Evolutionary conservation across 1,140 invertebrate species (phyloP), one percentile per base, ranked within the genome.

Genomic region (Tetranychus urticae): DNA sequence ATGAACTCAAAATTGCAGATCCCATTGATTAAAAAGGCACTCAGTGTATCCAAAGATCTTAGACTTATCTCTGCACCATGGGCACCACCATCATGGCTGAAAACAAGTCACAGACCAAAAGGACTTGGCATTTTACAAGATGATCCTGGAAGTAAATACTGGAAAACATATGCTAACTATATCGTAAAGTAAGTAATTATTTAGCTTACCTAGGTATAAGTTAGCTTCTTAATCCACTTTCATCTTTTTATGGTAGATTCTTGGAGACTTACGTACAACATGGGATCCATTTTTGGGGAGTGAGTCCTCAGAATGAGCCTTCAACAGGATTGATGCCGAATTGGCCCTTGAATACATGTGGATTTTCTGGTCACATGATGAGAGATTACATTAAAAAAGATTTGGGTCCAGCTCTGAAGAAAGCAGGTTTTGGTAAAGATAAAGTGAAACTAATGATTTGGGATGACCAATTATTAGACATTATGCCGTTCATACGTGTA

Each of bases 1-100:
- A n/a, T 34, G 2, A 78, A 88, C 0, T 90, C 91, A 0, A 71
- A 74, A 6, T 94, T 88, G 88, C 8, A 35, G 81, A 81, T 86
- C 65, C 82, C 83, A 0, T 73, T 77, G 52, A 79, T 86, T 37
- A 71, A 78, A 61, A 63, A 70, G 63, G 81, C 80, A 10, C 65
- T 69, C 54, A 62, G 67, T 13, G 56, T 79, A 37, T 73, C 68
- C 56, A 65, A 72, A 52, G 65, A 71, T 55, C 64, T 80, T 67
- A 66, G 75, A 60, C 71, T 88, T 1, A 73, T 89, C 61, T 79
- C 77, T 0, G 78, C 81, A 10, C 77, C 84, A 0, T 96, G 90
- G 90, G 82, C 82, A 59, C 78, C 89, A 0, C 91, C 91, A 0
- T 71, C 75, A 6, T 96, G 89, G 89, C 94, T 94, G 89, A 96